These are phyloP conservation scores for Cheiracanthium punctorium DNA, from an alignment of 2,888 invertebrate genomes.

Conservation along the genomic window DNA sequence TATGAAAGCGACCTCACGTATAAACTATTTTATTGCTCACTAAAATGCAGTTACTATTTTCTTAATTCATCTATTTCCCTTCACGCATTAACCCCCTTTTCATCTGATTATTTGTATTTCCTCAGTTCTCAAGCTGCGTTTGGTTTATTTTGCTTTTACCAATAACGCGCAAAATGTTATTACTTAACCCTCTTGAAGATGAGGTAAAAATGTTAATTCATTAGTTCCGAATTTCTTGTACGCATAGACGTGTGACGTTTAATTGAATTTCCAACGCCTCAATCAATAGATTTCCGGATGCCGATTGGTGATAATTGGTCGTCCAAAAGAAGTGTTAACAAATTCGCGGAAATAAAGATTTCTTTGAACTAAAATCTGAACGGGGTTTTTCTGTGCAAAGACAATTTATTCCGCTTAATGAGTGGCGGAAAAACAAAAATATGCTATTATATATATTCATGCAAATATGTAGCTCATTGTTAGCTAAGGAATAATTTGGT, in stretches of 20 bases:
- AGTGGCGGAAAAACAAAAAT: background rate
- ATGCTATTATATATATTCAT: too few relatives aligned
- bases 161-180: too few relatives aligned
- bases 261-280: background rate
- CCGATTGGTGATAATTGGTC: background rate
- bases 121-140: too few relatives aligned
- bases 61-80: too few relatives aligned
- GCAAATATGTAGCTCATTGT: too few relatives aligned
- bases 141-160: too few relatives aligned
- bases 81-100: too few relatives aligned
- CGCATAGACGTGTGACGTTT: background rate
- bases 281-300: slow-evolving; percentile 4
- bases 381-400: background rate
- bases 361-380: background rate
- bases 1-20: too few relatives aligned
- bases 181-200: background rate
- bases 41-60: too few relatives aligned
- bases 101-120: too few relatives aligned
- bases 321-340: background rate
- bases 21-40: too few relatives aligned
- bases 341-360: background rate
- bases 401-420: background rate
- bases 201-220: background rate
- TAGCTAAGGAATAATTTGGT: too few relatives aligned
- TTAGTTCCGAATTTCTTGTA: background rate